Conservation (phyloP, 2,113 vertebrate genomes). For the Pangasianodon hypophthalmus region DNA sequence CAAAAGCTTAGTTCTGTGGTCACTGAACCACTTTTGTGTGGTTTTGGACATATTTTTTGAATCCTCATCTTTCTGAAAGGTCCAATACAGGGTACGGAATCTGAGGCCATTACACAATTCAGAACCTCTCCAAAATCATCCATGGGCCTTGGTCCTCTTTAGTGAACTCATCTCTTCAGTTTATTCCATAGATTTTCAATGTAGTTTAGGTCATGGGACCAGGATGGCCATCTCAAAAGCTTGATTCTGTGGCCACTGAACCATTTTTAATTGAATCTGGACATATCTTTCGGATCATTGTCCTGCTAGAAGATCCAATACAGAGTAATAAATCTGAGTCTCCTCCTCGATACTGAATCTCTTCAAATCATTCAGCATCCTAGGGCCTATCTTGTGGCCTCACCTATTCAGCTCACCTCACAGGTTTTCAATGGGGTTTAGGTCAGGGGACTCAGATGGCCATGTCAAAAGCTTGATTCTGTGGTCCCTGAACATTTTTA, state of each 20-base stretch:
- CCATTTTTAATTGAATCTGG: background rate
- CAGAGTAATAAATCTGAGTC: background rate
- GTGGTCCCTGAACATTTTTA: background rate
- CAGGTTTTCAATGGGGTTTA: background rate
- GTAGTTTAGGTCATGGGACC: background rate
- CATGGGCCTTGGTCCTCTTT: background rate
- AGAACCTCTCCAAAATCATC: background rate
- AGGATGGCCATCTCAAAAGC: background rate
- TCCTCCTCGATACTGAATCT: background rate
- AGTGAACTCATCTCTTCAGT: background rate
- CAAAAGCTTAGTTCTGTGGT: background rate
- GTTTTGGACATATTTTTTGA: background rate
- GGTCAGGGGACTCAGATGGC: background rate
- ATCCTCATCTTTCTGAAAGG: background rate
- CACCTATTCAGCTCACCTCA: background rate
- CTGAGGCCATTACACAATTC: background rate
- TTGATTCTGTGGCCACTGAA: background rate
- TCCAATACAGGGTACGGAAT: background rate
- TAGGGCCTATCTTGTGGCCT: background rate
- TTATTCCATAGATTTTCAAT: background rate
- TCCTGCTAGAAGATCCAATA: background rate
- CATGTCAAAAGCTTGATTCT: background rate
- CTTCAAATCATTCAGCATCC: background rate
- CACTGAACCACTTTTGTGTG: background rate
- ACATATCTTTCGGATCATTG: background rate